phyloP scores from a whole-genome alignment of 2,113 vertebrate species.

The Pachypanchax playfairii region DNA sequence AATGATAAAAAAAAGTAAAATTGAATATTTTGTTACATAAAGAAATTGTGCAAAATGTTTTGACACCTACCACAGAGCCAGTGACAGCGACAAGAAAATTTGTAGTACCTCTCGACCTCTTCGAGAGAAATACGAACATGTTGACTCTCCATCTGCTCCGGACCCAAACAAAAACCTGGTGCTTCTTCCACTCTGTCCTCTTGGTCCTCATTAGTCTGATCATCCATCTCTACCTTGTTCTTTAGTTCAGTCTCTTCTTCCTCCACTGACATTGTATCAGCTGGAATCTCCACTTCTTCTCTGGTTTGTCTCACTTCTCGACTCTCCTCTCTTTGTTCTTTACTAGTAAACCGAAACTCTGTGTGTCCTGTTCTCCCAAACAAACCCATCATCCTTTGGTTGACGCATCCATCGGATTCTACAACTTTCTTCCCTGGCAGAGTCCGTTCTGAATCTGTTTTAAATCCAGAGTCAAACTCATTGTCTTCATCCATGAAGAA shows the following conservation, averaged over 20 bases:
- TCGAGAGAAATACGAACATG: constrained; percentile 69
- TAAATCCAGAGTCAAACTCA: constrained; percentile 38
- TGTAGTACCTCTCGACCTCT: constrained; percentile 75
- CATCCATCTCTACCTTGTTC: constrained; percentile 9
- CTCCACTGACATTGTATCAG: not conserved
- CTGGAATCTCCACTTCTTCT: too few species aligned
- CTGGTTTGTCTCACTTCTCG: not conserved
- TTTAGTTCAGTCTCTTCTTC: constrained; percentile 16
- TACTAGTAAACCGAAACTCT: not conserved
- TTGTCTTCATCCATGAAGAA: constrained; percentile 35
- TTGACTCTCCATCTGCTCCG: constrained; percentile 28
- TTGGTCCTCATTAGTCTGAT: constrained; percentile 4
- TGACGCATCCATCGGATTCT: not conserved
- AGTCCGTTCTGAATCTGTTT: constrained; percentile 18
- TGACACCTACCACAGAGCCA: constrained; percentile 74
- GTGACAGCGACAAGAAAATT: constrained; percentile 67
- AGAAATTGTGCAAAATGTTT: too few species aligned
- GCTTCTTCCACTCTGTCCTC: constrained; percentile 15
- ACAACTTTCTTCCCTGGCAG: not conserved
- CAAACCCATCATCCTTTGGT: constrained; percentile 13
- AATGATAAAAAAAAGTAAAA: too few species aligned
- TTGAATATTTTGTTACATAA: too few species aligned
- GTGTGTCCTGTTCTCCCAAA: not conserved
- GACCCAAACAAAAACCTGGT: constrained; percentile 46
- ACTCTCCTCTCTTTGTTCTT: constrained; percentile 10